Evolutionary conservation across 2,113 vertebrate genomes (phyloP).

Genomic region (Apistogramma diplotaenia): DNA sequence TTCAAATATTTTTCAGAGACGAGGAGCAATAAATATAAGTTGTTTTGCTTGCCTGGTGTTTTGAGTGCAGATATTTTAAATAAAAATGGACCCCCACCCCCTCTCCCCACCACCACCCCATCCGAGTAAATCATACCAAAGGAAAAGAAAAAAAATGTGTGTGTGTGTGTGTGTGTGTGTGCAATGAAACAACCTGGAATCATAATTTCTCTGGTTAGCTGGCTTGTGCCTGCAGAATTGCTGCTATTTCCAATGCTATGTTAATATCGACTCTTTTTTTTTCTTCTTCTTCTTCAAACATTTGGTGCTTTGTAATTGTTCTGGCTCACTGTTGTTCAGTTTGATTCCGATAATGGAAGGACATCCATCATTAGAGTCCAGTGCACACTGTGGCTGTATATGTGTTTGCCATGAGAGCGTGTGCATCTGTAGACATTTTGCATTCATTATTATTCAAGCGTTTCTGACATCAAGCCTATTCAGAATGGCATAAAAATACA

Average conservation of each 20-base stretch:
- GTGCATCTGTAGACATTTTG: conserved; percentile 15
- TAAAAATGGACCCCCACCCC: conserved; percentile 40
- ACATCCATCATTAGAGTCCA: conserved; percentile 39
- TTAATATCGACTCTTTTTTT: not conserved
- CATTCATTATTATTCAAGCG: not conserved
- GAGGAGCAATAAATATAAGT: conserved; percentile 56
- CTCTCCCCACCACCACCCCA: conserved; percentile 6
- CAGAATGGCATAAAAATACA: conserved; percentile 6
- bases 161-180: not conserved
- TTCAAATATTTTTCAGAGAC: conserved; percentile 48
- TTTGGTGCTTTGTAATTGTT: conserved; percentile 37
- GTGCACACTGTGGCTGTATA: not conserved
- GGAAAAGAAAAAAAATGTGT: not conserved
- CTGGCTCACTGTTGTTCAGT: conserved; percentile 33
- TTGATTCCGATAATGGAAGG: conserved; percentile 29
- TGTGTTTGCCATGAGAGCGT: conserved; percentile 8
- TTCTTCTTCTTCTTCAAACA: not conserved
- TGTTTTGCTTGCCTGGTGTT: conserved; percentile 36
- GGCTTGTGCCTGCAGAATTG: conserved; percentile 1
- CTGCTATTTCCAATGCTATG: conserved; percentile 16
- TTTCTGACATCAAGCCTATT: conserved; percentile 22
- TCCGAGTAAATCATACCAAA: conserved; percentile 23
- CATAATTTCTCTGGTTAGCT: conserved; percentile 29
- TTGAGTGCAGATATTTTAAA: conserved; percentile 51
- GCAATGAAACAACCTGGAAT: conserved; percentile 48